Percentiles rank a stretch among this genome's conserved stretches.
Evolutionary conservation across 2,113 vertebrate species (phyloP).

Genomic region (Alligator mississippiensis): DNA sequence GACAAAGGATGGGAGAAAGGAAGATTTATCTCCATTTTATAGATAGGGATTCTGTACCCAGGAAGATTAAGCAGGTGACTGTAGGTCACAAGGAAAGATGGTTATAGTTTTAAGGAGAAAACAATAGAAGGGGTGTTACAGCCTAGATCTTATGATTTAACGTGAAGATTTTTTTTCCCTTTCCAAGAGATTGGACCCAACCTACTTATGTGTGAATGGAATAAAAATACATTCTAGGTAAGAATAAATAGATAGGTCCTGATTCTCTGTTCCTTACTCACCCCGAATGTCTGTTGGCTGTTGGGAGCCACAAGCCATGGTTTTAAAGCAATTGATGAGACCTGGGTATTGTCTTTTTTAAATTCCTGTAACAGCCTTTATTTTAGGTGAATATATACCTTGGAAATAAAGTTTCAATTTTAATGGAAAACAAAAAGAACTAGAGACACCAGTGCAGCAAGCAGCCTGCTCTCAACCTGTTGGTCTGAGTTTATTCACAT

Average conservation of each 20-base stretch:
- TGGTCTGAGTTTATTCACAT: background rate
- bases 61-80: background rate
- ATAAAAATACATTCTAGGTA: background rate
- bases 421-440: background rate
- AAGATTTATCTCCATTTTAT: background rate
- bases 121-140: too few species aligned
- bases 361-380: background rate
- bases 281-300: background rate
- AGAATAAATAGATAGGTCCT: background rate
- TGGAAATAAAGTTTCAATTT: background rate
- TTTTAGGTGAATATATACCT: background rate
- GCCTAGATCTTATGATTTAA: background rate
- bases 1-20: background rate
- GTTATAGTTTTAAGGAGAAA: background rate
- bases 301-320: background rate
- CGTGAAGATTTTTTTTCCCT: background rate
- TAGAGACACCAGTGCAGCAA: background rate
- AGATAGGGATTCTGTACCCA: background rate
- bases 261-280: background rate
- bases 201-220: background rate
- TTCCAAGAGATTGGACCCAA: background rate
- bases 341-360: background rate
- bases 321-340: background rate
- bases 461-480: background rate
- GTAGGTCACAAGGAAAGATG: background rate